Percentiles rank a stretch among this genome's conserved stretches.
phyloP scores from a whole-genome alignment of 2,113 vertebrate genomes.

The Centropus unirufus region DNA sequence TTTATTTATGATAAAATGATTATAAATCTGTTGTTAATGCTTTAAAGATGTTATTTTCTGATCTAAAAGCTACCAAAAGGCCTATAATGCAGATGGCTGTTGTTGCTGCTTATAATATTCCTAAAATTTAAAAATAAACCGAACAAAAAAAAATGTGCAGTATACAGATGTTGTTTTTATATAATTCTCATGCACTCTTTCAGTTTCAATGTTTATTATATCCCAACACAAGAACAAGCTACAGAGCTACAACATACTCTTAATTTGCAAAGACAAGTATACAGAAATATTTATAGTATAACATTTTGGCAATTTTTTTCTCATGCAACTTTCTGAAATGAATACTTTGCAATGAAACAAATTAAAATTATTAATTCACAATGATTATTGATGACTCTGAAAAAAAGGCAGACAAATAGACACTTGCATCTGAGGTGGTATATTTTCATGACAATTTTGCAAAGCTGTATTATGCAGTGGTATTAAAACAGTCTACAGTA shows the following conservation, averaged over 20 bases:
- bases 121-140: background rate
- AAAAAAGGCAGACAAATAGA: background rate
- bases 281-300: background rate
- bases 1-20: background rate
- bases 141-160: rapidly evolving
- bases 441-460: conserved; percentile 15
- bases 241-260: background rate
- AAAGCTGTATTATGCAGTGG: background rate
- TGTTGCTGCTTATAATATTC: background rate
- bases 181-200: background rate
- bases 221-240: background rate
- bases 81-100: background rate
- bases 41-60: background rate
- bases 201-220: background rate
- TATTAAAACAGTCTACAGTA: conserved; percentile 15
- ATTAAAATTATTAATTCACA: background rate
- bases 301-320: background rate
- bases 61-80: background rate
- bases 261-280: background rate
- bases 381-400: background rate
- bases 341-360: background rate
- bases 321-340: background rate
- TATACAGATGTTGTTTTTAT: background rate
- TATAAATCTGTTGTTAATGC: background rate
- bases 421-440: background rate